Base-by-base conservation (phyloP, 2,888 invertebrate species). In the Orthosia gracilis region DNA sequence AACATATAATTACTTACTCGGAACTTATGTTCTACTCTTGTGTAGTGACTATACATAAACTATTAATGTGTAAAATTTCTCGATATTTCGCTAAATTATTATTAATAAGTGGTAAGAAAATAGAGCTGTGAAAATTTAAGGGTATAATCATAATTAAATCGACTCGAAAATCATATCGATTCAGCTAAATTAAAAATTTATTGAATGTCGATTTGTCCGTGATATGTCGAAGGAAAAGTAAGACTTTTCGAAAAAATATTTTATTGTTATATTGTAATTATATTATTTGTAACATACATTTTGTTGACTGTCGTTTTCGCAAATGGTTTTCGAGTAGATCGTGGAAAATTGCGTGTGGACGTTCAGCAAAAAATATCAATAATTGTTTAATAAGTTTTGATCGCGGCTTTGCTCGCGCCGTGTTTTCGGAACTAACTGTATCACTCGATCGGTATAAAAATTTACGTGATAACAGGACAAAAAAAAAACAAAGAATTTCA, bases 121-220 rank as follows among this genome's bases (percentile, higher is more conserved):
- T 78, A 79, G 79, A 69, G 86, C 85, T 87, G 87, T 86, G 86
- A 87, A 75, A 67, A 68, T 49, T 73, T 63, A 73, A 73, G 62
- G 72, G 21, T 79, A 65, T 77, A 80, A 57, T 68, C 76, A 63
- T 81, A 80, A 49, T 65, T 21, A 47, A 68, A 58, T 85, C 78
- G 69, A 75, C 78, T 84, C 72, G 82, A 71, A 78, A 83, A 83
- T 78, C 85, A 77, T 78, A 77, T 82, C 65, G 66, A 70, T 85
- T 78, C 69, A 73, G 78, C 66, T 74, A 83, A 83, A 83, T 80
- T 83, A 69, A 69, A 75, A 85, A 83, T 84, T 85, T 76, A 72
- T 80, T 83, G 76, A 80, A 67, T 50, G 18, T 70, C 75, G 82
- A 74, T 64, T 57, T 65, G 57, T 82, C 50, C 83, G 78, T 77